Evolutionary conservation across 1,140 invertebrate genomes (phyloP), one percentile per base, ranked within the genome.

Genomic region (Zaprionus taronus): DNA sequence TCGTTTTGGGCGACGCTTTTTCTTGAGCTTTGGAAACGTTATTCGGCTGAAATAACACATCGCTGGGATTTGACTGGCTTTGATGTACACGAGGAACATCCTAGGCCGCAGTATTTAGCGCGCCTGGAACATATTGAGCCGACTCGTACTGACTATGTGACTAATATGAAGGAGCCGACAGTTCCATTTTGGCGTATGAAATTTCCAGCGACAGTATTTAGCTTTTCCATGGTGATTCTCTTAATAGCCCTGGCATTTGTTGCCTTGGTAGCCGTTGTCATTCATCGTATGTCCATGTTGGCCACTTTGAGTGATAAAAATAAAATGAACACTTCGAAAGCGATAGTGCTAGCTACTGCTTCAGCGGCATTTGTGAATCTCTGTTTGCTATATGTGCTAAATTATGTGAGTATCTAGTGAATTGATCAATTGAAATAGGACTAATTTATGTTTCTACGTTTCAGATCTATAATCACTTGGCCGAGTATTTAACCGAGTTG

Each of bases 21-120:
- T 93, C 93, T 99, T 79, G 98, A 99, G 94, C 94, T 99, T 72
- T 99, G 98, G 98, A 99, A 99, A 93, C 94, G 98, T 38, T 98
- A 98, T 92, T 97, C 97, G 1, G 96, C 97, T 0, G 96, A 97
- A 93, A 97, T 98, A 83, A 98, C 97, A 1, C 97, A 98, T 93
- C 94, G 96, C 47, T 98, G 97, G 97, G 97, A 98, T 93, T 94
- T 98, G 58, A 97, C 97, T 2, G 96, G 96, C 4, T 98, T 97
- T 89, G 97, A 97, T 94, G 94, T 96, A 44, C 95, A 97, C 84
- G 96, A 97, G 80, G 97, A 98, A 93, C 97, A 98, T 93, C 97
- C 97, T 2, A 93, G 98, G 26, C 97, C 97, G 3, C 95, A 97
- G 87, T 97, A 97, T 92, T 93, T 97, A 67, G 95, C 96, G 0